Evolutionary conservation across 1,140 invertebrate species (phyloP).

Genomic region (Zaprionus ghesquierei): DNA sequence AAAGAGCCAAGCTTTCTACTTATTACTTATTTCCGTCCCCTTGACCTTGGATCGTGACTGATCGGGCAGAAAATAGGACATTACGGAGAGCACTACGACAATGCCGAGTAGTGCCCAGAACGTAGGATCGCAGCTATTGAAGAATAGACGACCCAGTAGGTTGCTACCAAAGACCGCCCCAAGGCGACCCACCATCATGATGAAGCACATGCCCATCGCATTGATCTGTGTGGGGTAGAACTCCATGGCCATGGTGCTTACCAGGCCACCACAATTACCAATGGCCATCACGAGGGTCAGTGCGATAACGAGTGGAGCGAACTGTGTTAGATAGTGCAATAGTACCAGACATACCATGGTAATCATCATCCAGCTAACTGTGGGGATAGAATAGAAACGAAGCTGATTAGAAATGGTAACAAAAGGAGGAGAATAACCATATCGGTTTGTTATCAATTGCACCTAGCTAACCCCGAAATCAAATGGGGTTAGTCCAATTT

Average conservation of each 20-base stretch:
- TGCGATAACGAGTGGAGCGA: conserved; percentile 52
- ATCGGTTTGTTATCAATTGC: neutral
- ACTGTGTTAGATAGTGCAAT: conserved; percentile 57
- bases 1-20: conserved; percentile 83
- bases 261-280: conserved; percentile 80
- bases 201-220: conserved; percentile 83
- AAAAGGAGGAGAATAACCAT: neutral
- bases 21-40: neutral
- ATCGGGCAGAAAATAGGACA: conserved; percentile 63
- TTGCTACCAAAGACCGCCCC: conserved; percentile 82
- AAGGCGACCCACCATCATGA: conserved; percentile 83
- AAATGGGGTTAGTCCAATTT: no score
- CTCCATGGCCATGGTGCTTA: conserved; percentile 82
- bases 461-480: no score
- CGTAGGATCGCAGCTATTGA: conserved; percentile 70
- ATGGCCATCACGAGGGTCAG: conserved; percentile 71
- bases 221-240: conserved; percentile 83
- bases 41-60: conserved; percentile 7
- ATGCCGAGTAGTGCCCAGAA: conserved; percentile 62
- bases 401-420: neutral
- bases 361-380: conserved; percentile 66
- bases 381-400: neutral
- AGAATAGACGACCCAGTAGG: conserved; percentile 73
- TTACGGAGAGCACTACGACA: conserved; percentile 25
- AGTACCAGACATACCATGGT: conserved; percentile 41